These are phyloP conservation scores for Nephotettix cincticeps DNA, from an alignment of 1,140 invertebrate species.

Conservation along the genomic window DNA sequence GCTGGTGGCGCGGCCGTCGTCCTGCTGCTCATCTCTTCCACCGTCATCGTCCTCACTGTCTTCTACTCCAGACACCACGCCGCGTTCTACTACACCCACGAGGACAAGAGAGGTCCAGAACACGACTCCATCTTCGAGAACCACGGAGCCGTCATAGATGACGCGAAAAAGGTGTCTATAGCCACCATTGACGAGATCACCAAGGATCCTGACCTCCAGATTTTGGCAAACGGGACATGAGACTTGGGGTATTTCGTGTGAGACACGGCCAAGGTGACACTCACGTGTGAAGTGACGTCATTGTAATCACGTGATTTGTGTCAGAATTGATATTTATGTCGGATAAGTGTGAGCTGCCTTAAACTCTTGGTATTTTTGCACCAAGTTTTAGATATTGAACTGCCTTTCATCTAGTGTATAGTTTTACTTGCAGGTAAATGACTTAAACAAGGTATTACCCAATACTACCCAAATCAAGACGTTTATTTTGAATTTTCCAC, in stretches of 20 bases:
- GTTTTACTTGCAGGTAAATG: too few species aligned
- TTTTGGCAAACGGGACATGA: slow-evolving; percentile 41
- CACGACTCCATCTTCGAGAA: slow-evolving; percentile 37
- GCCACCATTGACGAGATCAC: slow-evolving; percentile 49
- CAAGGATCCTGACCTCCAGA: slow-evolving; percentile 45
- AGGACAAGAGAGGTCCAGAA: slow-evolving; percentile 33
- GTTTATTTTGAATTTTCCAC: too few species aligned
- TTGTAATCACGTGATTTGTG: too few species aligned
- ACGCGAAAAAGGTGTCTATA: slow-evolving; percentile 43
- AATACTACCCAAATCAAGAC: too few species aligned
- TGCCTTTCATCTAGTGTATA: too few species aligned
- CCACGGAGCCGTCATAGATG: slow-evolving; percentile 38
- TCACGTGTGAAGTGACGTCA: too few species aligned
- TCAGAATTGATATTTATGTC: too few species aligned
- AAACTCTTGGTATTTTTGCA: too few species aligned
- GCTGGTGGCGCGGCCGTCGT: slow-evolving; percentile 52
- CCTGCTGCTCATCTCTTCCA: slow-evolving; percentile 53
- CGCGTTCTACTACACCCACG: slow-evolving; percentile 71
- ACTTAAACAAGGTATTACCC: too few species aligned
- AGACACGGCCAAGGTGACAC: not conserved
- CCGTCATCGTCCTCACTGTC: slow-evolving; percentile 52
- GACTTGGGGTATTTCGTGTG: slow-evolving; percentile 23
- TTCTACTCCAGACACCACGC: slow-evolving; percentile 61
- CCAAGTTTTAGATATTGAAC: too few species aligned
- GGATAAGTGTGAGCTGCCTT: too few species aligned